Evolutionary conservation across 1,140 invertebrate species (phyloP).

Genomic region (Hesperophylax magnus): DNA sequence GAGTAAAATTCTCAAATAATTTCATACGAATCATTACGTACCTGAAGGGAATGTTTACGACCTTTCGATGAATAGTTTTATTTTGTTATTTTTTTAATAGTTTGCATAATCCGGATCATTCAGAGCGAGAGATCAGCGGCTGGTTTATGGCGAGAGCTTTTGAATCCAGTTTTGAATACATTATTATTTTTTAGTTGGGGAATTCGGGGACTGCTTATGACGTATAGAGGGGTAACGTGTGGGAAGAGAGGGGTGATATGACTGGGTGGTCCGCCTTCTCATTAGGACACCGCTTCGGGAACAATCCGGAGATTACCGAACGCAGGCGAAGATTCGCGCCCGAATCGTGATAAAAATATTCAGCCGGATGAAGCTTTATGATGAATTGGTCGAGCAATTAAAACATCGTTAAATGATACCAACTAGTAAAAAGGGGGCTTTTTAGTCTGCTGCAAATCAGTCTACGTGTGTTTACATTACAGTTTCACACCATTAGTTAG

Average conservation of each 20-base stretch:
- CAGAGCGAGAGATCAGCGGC: conserved; percentile 16
- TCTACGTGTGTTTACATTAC: too few species aligned
- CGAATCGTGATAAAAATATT: conserved; percentile 21
- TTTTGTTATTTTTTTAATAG: background rate
- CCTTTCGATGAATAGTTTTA: conserved; percentile 8
- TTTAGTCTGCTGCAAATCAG: too few species aligned
- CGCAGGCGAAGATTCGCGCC: conserved; percentile 23
- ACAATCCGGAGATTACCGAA: conserved; percentile 14
- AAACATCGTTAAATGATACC: too few species aligned
- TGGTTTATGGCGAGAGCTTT: background rate
- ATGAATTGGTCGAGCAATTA: too few species aligned
- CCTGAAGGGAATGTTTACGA: background rate
- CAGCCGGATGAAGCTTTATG: background rate
- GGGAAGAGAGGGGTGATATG: conserved; percentile 18
- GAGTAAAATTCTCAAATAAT: background rate
- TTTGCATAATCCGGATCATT: conserved; percentile 19
- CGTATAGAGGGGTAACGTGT: conserved; percentile 22
- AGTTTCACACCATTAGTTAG: too few species aligned
- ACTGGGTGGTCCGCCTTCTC: conserved; percentile 57
- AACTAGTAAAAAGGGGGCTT: too few species aligned
- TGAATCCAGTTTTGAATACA: conserved; percentile 50
- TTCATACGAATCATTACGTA: background rate
- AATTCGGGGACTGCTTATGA: conserved; percentile 47
- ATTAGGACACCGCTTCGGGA: conserved; percentile 46
- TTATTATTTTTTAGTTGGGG: conserved; percentile 43